phyloP scores from a whole-genome alignment of 1,140 invertebrate genomes.

The Wasmannia auropunctata region DNA sequence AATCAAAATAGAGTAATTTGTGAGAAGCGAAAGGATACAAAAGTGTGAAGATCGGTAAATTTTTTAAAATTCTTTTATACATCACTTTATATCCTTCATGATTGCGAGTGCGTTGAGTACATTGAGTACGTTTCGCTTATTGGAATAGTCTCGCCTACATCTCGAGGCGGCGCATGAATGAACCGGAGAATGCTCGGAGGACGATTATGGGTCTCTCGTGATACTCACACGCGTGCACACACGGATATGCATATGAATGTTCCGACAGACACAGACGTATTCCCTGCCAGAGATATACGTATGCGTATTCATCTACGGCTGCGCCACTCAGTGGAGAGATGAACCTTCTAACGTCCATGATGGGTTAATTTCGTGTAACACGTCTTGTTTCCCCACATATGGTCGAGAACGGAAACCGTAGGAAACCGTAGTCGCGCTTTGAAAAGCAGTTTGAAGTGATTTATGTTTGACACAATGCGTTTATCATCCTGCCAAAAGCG shows the following conservation, averaged over 20 bases:
- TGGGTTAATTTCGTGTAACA: neutral
- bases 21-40: neutral
- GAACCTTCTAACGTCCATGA: slow-evolving; percentile 23
- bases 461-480: neutral
- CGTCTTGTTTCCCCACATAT: neutral
- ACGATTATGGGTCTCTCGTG: slow-evolving; percentile 49
- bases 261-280: slow-evolving; percentile 36
- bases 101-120: too few relatives aligned
- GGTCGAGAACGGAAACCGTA: neutral
- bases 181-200: slow-evolving; percentile 47
- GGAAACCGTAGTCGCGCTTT: neutral
- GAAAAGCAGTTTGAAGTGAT: slow-evolving; percentile 1
- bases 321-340: slow-evolving; percentile 40
- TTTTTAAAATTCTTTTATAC: neutral
- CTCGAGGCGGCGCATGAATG: slow-evolving; percentile 34
- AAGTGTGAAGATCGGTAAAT: neutral
- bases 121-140: neutral
- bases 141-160: neutral
- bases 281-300: neutral
- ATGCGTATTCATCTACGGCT: neutral
- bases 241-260: slow-evolving; percentile 43
- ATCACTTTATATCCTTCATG: neutral
- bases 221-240: slow-evolving; percentile 18
- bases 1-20: neutral
- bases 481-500: neutral